phyloP scores from a whole-genome alignment of 64 coral and sea anemone species.

The Astreopora myriophthalma region DNA sequence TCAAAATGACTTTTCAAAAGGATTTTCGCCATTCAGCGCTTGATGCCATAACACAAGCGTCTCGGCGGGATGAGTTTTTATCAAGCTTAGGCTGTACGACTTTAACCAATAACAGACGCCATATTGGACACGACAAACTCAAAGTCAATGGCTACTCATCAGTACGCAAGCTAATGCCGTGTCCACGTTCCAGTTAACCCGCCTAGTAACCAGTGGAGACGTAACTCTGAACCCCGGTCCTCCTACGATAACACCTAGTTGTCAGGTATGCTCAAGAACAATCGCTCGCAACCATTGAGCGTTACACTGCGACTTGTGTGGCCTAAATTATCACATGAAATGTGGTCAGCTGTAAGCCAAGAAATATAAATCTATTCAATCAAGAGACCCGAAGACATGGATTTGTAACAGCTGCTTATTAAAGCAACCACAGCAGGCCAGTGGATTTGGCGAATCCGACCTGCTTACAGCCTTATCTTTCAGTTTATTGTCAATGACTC shows the following conservation, averaged over 20 bases:
- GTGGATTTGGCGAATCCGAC: background rate
- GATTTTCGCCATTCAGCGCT: background rate
- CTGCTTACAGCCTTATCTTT: conserved; percentile 10
- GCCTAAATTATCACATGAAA: conserved; percentile 43
- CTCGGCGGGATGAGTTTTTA: background rate
- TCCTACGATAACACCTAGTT: background rate
- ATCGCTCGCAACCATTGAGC: conserved; percentile 44
- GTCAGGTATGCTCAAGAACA: conserved; percentile 28
- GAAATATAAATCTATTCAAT: conserved; percentile 37
- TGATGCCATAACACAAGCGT: background rate
- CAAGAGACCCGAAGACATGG: conserved; percentile 4
- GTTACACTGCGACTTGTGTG: conserved; percentile 38
- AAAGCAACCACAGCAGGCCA: background rate
- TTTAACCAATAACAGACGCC: conserved; percentile 19
- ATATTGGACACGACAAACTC: conserved; percentile 14
- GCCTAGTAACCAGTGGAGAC: conserved; percentile 23
- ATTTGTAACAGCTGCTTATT: background rate
- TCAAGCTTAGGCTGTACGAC: too few relatives aligned
- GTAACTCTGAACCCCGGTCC: conserved; percentile 42
- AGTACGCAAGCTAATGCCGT: background rate
- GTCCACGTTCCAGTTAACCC: conserved; percentile 25
- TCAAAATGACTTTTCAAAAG: background rate
- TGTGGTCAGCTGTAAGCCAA: conserved; percentile 17
- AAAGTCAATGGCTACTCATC: background rate
- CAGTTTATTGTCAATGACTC: background rate